phyloP scores from a whole-genome alignment of 1,140 invertebrate genomes.

The Diabrotica undecimpunctata region DNA sequence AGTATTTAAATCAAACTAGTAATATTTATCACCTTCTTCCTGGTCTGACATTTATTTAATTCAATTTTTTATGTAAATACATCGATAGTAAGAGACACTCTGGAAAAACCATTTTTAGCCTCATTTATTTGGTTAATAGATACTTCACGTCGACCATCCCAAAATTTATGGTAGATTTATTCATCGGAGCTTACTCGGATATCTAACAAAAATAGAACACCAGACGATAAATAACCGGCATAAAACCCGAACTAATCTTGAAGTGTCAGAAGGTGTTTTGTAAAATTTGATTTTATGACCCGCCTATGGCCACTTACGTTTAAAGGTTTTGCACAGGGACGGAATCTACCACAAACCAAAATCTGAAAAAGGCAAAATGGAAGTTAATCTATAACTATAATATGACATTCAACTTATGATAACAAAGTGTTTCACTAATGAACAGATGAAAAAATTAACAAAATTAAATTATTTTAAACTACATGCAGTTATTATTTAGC shows the following conservation, averaged over 20 bases:
- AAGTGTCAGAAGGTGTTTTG: constrained; percentile 18
- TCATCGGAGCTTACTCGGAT: background rate
- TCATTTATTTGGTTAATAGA: constrained; percentile 19
- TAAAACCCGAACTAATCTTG: constrained; percentile 19
- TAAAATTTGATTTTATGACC: constrained; percentile 19
- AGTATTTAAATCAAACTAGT: too few species aligned
- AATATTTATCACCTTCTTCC: too few species aligned
- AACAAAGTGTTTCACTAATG: too few species aligned
- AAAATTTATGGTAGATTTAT: constrained; percentile 16
- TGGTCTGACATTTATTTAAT: background rate
- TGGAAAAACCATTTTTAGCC: constrained; percentile 12
- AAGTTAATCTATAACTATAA: too few species aligned
- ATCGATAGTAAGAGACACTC: constrained; percentile 11
- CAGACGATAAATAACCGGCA: constrained; percentile 13
- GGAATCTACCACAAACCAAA: background rate
- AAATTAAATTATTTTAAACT: too few species aligned
- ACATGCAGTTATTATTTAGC: too few species aligned
- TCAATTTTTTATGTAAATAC: constrained; percentile 7
- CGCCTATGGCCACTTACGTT: constrained; percentile 17
- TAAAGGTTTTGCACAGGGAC: background rate
- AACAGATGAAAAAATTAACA: too few species aligned
- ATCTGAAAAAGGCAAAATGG: too few species aligned
- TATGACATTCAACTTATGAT: too few species aligned
- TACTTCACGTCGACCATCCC: constrained; percentile 11
- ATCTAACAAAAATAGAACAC: constrained; percentile 15